Base-by-base conservation (phyloP, 1,140 invertebrate species). In the Scaptomyza montana region DNA sequence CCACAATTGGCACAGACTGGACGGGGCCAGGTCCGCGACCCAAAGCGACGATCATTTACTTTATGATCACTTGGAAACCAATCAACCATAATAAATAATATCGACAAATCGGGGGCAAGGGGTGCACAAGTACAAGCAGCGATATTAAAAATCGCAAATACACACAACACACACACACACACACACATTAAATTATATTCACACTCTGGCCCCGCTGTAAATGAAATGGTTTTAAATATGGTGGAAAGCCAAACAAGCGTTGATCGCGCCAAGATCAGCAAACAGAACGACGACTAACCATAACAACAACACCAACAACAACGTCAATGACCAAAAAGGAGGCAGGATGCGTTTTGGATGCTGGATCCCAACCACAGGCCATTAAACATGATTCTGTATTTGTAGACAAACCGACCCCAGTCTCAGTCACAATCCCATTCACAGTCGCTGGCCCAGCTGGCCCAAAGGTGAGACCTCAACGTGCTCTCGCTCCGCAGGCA, bases 31-130 rank as follows among this genome's bases (percentile, higher is more conserved):
- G 59, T 64, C 45, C 9, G 67, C 67, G 67, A 70, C 51, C 60
- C 65, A 64, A 65, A 78, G 66, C 80, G 74, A 78, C 77, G 89
- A 91, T 91, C 89, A 86, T 86, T 91, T 91, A 91, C 81, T 91
- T 91, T 91, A 91, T 91, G 89, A 91, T 91, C 90, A 91, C 90
- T 91, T 91, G 90, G 81, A 91, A 91, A 85, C 90, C 90, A 91
- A 91, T 91, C 90, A 91, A 81, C 79, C 79, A 90, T 77, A 90
- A 91, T 91, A 91, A 91, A 91, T 91, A 91, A 91, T 91, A 84
- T 82, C 68, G 57, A 39, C 39, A 39, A 59, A 7, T 61, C 1
- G 1, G 1, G 43, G 50, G 10, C 6, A 30, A 1, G 45, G 19
- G n/a, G n/a, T 2, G 4, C n/a, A 25, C 66, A 66, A 62, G 56